phyloP scores from a whole-genome alignment of 2,888 invertebrate genomes.

The Lutraria lutraria region DNA sequence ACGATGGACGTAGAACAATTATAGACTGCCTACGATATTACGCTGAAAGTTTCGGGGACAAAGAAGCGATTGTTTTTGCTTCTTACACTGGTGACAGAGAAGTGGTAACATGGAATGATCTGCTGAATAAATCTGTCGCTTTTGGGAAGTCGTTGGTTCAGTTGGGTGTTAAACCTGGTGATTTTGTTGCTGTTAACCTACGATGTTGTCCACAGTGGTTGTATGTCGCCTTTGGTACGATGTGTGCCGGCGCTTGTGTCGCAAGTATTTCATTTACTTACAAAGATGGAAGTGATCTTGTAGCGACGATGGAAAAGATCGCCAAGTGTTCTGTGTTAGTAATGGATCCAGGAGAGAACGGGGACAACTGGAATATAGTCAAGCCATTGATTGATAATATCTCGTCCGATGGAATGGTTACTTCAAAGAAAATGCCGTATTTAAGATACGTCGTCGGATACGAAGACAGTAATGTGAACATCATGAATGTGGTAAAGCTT shows the following conservation, averaged over 20 bases:
- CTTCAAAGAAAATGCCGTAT: slow-evolving; percentile 39
- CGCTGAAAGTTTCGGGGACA: slow-evolving; percentile 25
- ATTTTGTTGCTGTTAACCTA: slow-evolving; percentile 33
- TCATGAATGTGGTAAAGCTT: not conserved
- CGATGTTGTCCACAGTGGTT: slow-evolving; percentile 42
- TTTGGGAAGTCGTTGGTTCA: slow-evolving; percentile 26
- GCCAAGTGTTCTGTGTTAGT: slow-evolving; percentile 40
- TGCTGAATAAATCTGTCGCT: slow-evolving; percentile 33
- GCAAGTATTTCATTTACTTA: slow-evolving; percentile 35
- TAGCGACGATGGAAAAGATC: slow-evolving; percentile 34
- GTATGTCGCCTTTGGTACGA: slow-evolving; percentile 26
- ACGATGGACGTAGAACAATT: slow-evolving; percentile 18
- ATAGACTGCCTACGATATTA: slow-evolving; percentile 43
- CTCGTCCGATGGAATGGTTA: slow-evolving; percentile 18
- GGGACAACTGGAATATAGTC: slow-evolving; percentile 46
- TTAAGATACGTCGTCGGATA: slow-evolving; percentile 42
- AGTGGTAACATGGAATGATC: slow-evolving; percentile 38
- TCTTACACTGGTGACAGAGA: slow-evolving; percentile 18
- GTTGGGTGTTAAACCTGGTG: slow-evolving; percentile 24
- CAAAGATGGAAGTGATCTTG: slow-evolving; percentile 41
- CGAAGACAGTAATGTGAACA: not conserved
- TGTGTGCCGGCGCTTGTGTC: slow-evolving; percentile 36
- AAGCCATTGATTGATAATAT: slow-evolving; percentile 22
- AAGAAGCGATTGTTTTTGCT: slow-evolving; percentile 56
- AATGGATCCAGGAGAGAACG: slow-evolving; percentile 45